Evolutionary conservation across 2,113 vertebrate genomes (phyloP), one percentile per base, ranked within the genome.

Genomic region (western clawed frog (Xenopus tropicalis)): DNA sequence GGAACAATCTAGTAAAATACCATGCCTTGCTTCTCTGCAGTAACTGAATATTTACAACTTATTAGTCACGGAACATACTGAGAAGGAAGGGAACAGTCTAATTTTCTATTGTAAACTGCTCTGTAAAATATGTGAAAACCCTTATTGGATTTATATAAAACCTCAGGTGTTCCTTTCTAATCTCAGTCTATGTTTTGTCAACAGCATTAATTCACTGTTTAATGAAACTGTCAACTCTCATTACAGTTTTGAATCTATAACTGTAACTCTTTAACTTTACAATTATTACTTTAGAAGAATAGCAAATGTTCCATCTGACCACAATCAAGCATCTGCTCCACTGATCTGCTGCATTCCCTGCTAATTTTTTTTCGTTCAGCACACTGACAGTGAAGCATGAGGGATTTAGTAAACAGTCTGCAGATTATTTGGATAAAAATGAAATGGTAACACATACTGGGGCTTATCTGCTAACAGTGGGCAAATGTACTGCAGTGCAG

Each of bases 191-290:
- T 69, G 73, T 76, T 76, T 76, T 69, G 73, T 69, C 73, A 76
- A 76, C 73, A 76, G 37, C 58, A 69, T 76, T 76, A 76, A 76
- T 76, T 76, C 66, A 22, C 58, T 69, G 73, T 76, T 62, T 76
- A 69, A 76, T 76, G 73, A 76, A 76, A 69, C 73, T 76, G 73
- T 76, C 73, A 76, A 24, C 66, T 63, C 73, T 69, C 69, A 76
- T 76, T 76, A 76, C 73, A 57, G 69, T 76, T 24, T 69, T 24
- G 61, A 65, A 54, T 63, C 69, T 69, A 76, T 69, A 58, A 76
- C 29, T 54, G 66, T 56, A 61, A 76, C 25, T 76, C 66, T 25
- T 68, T 63, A 62, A 76, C 25, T 69, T 29, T 63, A 42, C 29
- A 61, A 67, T 59, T 59, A 59, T 59, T 61, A 52, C 52, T 76